Evolutionary conservation across 2,888 invertebrate genomes (phyloP).

Genomic region (Apeira syringaria): DNA sequence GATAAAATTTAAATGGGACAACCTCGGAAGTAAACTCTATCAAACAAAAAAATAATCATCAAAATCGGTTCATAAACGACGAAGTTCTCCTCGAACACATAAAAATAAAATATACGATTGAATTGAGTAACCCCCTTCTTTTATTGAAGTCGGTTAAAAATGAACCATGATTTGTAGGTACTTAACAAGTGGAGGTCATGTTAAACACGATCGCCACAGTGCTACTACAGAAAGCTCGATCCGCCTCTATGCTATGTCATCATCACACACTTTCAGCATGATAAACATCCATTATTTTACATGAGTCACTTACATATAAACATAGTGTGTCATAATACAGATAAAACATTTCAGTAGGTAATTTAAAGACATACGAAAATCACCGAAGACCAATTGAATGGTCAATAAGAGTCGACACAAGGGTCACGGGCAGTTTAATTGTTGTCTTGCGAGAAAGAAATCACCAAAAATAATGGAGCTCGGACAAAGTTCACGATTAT

Average conservation of each 20-base stretch:
- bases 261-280: constrained; percentile 4
- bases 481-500: constrained; percentile 22
- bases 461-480: constrained; percentile 32
- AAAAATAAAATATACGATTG: too few relatives aligned
- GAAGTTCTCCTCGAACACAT: too few relatives aligned
- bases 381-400: constrained; percentile 70
- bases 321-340: constrained; percentile 7
- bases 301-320: constrained; percentile 18
- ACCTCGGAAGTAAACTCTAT: too few relatives aligned
- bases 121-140: too few relatives aligned
- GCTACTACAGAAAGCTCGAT: constrained; percentile 15
- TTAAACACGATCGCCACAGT: too few relatives aligned
- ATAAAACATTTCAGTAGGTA: constrained; percentile 27
- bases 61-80: too few relatives aligned
- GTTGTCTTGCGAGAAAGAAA: constrained; percentile 50
- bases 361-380: constrained; percentile 55
- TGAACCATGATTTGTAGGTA: too few relatives aligned
- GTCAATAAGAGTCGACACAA: constrained; percentile 67
- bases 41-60: too few relatives aligned
- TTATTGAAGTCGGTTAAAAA: too few relatives aligned
- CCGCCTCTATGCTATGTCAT: constrained; percentile 3
- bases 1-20: too few relatives aligned
- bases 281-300: constrained; percentile 15
- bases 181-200: too few relatives aligned
- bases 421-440: constrained; percentile 74